Base-by-base conservation (phyloP, 2,113 vertebrate genomes). In the Larimichthys crocea region DNA sequence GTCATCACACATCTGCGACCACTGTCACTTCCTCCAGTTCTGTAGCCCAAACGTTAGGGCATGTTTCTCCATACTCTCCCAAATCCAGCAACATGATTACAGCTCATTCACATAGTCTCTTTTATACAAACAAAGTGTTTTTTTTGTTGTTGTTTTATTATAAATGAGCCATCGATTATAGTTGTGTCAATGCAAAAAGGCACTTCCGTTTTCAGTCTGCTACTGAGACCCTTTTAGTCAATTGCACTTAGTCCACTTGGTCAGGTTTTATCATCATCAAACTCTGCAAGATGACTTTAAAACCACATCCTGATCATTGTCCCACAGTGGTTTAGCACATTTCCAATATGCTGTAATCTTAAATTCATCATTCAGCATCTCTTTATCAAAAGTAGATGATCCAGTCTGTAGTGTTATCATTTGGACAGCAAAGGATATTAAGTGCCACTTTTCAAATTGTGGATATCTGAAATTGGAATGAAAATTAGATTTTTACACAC, bases 211-310 rank as follows among this genome's bases (percentile, higher is more conserved):
- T 89, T 78, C 81, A 82, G 61, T 84, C 68, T 74, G 72, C 74
- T 81, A 82, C 84, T 68, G 76, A 87, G 80, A 89, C 86, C 80
- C 60, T 70, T 83, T 68, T 70, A 76, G 40, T 86, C 40, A 50
- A 94, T 93, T 94, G 94, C 94, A 94, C 92, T 90, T 93, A 35
- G 76, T 91, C 91, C 77, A 86, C 85, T 88, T 85, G 56, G 68
- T 86, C 81, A 57, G 24, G 62, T 76, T 87, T 76, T 48, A 59
- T 69, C 52, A 73, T 52, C 56, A 62, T 69, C 73, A 24, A 61
- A 75, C 64, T 74, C 67, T 52, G 40, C 70, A 55, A 24, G 57
- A 69, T 72, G 57, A 80, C 63, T 84, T 31, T 86, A 24, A 70
- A 86, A 82, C 74, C 63, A 81, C 75, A 68, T 82, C 31, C 48